Percentiles rank a stretch among this genome's conserved stretches.
These are phyloP conservation scores for Cylas formicarius DNA, from an alignment of 1,140 invertebrate genomes.

Conservation along the genomic window DNA sequence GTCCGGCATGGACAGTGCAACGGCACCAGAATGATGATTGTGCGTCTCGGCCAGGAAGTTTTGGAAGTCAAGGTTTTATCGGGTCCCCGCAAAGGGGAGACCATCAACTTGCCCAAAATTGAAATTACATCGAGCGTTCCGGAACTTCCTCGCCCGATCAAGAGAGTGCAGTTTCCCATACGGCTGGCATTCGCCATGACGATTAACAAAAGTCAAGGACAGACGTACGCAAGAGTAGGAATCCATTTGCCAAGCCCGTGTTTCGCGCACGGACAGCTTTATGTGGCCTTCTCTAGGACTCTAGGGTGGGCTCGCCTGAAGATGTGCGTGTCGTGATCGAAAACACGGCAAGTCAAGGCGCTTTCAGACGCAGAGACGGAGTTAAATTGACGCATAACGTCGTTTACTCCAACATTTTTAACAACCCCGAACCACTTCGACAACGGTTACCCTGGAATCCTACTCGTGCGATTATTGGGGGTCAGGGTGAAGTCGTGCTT, in stretches of 20 bases:
- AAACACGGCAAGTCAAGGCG: too few relatives aligned
- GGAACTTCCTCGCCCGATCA: not conserved
- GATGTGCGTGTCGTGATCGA: too few relatives aligned
- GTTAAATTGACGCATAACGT: too few relatives aligned
- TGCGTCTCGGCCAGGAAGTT: not conserved
- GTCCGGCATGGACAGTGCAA: not conserved
- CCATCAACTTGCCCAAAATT: not conserved
- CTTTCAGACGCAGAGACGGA: too few relatives aligned
- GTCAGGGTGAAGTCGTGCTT: too few relatives aligned
- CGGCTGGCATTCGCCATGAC: constrained; percentile 22
- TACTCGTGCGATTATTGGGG: too few relatives aligned
- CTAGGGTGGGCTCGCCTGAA: not conserved
- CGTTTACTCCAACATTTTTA: too few relatives aligned
- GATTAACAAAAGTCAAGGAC: constrained; percentile 42
- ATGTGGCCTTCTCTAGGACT: constrained; percentile 31
- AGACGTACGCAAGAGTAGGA: constrained; percentile 33
- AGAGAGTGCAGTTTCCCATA: constrained; percentile 26
- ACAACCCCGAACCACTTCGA: too few relatives aligned
- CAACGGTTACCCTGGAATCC: too few relatives aligned
- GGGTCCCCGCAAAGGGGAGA: not conserved
- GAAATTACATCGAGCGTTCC: not conserved
- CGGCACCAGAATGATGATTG: constrained; percentile 2
- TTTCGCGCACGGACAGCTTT: constrained; percentile 42
- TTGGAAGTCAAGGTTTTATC: not conserved
- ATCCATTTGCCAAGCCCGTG: constrained; percentile 32